phyloP scores from a whole-genome alignment of 2,113 vertebrate genomes.

The Perognathus longimembris region DNA sequence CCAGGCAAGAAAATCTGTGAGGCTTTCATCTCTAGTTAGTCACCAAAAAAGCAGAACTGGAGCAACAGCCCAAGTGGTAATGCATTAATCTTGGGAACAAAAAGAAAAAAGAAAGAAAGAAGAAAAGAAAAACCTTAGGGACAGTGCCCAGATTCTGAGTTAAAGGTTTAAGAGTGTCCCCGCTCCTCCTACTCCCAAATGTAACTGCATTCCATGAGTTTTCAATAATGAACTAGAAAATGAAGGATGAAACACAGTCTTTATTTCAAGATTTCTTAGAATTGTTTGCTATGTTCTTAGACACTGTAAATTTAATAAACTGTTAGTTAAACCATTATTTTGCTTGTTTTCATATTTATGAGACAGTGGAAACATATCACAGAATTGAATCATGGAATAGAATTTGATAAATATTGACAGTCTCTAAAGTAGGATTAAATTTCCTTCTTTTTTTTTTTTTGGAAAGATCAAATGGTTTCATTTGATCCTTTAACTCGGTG shows the following conservation, averaged over 20 bases:
- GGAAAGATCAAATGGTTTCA: neutral
- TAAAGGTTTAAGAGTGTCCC: no score
- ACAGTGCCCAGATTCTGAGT: no score
- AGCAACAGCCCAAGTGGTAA: neutral
- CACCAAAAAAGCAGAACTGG: no score
- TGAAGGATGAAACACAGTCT: neutral
- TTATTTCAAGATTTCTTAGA: neutral
- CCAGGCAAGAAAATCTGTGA: no score
- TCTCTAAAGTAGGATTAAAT: constrained; percentile 22
- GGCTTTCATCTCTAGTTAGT: no score
- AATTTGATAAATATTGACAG: neutral
- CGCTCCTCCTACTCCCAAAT: no score
- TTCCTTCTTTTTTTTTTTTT: neutral
- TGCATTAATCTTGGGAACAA: no score
- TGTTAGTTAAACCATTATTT: neutral
- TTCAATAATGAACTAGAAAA: neutral
- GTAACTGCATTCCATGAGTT: no score
- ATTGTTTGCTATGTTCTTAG: neutral
- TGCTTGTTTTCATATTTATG: neutral
- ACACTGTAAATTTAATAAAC: neutral
- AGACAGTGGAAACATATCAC: neutral
- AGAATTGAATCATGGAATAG: neutral
- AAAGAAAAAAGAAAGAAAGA: no score
- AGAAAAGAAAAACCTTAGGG: no score
- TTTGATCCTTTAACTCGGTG: neutral